phyloP scores from a whole-genome alignment of 2,888 invertebrate species.

The Hypselothyrea guttata region DNA sequence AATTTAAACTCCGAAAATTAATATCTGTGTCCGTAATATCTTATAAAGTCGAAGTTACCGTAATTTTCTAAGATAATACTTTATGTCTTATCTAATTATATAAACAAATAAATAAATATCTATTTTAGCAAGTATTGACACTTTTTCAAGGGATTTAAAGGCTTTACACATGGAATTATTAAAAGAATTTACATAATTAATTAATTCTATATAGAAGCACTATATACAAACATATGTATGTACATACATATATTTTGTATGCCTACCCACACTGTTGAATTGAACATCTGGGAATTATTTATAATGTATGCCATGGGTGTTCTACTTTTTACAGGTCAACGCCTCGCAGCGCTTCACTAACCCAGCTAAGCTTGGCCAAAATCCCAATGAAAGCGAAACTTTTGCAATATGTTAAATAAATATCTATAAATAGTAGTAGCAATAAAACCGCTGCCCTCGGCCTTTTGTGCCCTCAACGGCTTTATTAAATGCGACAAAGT shows the following conservation, averaged over 20 bases:
- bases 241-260: not conserved
- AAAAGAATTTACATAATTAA: too few species aligned
- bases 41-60: too few species aligned
- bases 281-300: slow-evolving; percentile 49
- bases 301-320: slow-evolving; percentile 45
- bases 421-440: slow-evolving; percentile 56
- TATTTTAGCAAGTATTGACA: too few species aligned
- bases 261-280: slow-evolving; percentile 3
- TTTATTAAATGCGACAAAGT: slow-evolving; percentile 23
- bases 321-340: slow-evolving; percentile 67
- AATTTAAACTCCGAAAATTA: too few species aligned
- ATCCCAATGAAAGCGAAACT: slow-evolving; percentile 45
- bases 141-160: too few species aligned
- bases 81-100: too few species aligned
- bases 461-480: slow-evolving; percentile 12
- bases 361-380: slow-evolving; percentile 11
- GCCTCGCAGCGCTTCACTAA: slow-evolving; percentile 53
- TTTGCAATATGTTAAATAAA: slow-evolving; percentile 59
- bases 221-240: not conserved
- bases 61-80: too few species aligned
- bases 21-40: too few species aligned
- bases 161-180: too few species aligned
- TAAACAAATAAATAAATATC: too few species aligned
- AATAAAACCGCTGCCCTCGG: slow-evolving; percentile 15
- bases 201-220: slow-evolving; percentile 2